Evolutionary conservation across 2,113 vertebrate genomes (phyloP).

Genomic region (Rana temporaria): DNA sequence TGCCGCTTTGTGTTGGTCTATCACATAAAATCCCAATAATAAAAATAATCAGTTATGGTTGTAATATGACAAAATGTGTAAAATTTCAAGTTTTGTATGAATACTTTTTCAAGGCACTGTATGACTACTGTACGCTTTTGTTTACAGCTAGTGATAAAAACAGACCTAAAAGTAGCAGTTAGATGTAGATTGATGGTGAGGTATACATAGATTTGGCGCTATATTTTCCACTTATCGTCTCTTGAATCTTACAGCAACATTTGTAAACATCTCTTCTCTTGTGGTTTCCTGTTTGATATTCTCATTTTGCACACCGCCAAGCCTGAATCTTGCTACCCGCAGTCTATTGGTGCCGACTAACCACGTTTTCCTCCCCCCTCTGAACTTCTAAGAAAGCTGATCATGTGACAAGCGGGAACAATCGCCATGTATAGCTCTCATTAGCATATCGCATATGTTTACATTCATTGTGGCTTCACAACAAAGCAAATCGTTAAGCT

Average conservation of each 20-base stretch:
- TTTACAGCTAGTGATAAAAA: no score
- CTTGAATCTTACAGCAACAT: not conserved
- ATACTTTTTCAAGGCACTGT: no score
- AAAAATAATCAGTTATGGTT: no score
- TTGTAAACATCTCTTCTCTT: slow-evolving; percentile 13
- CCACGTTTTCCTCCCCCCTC: not conserved
- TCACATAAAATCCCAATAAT: no score
- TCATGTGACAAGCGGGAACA: slow-evolving; percentile 69
- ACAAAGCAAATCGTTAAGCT: not conserved
- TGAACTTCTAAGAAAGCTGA: slow-evolving; percentile 36
- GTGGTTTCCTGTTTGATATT: slow-evolving; percentile 31
- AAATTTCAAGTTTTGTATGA: no score
- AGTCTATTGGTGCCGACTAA: not conserved
- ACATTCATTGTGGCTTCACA: not conserved
- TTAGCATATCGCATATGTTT: slow-evolving; percentile 64
- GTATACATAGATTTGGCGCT: no score
- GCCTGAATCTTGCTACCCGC: not conserved
- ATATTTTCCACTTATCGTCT: not conserved
- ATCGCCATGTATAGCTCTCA: slow-evolving; percentile 45
- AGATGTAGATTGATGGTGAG: no score
- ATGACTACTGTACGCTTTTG: no score
- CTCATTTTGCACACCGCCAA: not conserved
- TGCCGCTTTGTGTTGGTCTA: no score
- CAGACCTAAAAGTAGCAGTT: no score
- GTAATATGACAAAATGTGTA: no score